Conservation (phyloP, 2,113 vertebrate species). For the Lophura nycthemera region DNA sequence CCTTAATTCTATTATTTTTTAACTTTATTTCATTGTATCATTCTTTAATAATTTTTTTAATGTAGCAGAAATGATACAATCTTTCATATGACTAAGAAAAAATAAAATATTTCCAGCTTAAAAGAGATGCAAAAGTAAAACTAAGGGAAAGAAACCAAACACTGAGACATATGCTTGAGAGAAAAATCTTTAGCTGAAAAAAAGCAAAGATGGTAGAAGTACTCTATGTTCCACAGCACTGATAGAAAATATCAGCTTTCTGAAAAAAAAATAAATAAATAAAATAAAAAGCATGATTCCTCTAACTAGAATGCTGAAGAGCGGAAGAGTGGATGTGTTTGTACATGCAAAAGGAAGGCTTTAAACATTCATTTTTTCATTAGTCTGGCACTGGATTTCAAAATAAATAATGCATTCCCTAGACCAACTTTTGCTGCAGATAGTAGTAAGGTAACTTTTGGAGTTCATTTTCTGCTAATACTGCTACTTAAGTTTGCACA, state of each 20-base stretch:
- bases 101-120: neutral
- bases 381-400: neutral
- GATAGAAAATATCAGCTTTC: neutral
- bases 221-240: neutral
- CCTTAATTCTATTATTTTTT: neutral
- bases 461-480: constrained; percentile 48
- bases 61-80: neutral
- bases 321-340: neutral
- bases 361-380: neutral
- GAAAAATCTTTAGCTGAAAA: neutral
- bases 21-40: neutral
- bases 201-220: neutral
- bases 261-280: no score
- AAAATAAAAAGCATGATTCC: neutral
- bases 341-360: neutral
- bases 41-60: neutral
- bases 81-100: neutral
- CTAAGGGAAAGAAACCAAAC: neutral
- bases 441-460: constrained; percentile 36
- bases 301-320: neutral
- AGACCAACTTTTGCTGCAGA: constrained; percentile 18
- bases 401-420: neutral
- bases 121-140: neutral
- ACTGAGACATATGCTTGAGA: neutral
- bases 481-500: constrained; percentile 66